A percentile compares a stretch with the other conserved stretches of the same genome.
These are phyloP conservation scores for Pomatostomus ruficeps DNA, from an alignment of 2,113 vertebrate genomes.

Conservation along the genomic window DNA sequence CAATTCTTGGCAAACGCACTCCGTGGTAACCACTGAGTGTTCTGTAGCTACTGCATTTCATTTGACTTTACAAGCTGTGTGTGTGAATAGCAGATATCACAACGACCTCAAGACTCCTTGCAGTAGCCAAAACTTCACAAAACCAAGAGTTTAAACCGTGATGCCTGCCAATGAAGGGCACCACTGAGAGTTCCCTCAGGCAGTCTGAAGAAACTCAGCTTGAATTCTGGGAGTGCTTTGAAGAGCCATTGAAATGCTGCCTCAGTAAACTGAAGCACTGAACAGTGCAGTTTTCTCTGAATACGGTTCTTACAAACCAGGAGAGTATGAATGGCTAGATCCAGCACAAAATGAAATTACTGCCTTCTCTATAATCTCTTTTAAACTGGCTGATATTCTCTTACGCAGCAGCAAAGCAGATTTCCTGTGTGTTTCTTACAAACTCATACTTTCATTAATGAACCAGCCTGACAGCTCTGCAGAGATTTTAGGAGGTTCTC, in stretches of 20 bases:
- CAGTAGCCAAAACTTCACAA: background rate
- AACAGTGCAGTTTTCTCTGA: background rate
- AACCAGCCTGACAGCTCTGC: background rate
- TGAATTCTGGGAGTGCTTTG: background rate
- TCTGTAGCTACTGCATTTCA: background rate
- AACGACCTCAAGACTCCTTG: background rate
- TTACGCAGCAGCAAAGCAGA: background rate
- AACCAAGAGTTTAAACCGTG: background rate
- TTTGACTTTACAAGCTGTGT: background rate
- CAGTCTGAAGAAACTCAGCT: background rate
- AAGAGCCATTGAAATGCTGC: background rate
- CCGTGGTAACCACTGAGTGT: background rate
- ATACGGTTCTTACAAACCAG: background rate
- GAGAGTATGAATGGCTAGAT: background rate
- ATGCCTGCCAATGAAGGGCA: background rate
- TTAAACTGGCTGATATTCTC: background rate
- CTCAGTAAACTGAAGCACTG: background rate
- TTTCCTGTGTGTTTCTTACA: background rate
- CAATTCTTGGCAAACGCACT: background rate
- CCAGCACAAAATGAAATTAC: background rate
- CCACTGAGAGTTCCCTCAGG: background rate
- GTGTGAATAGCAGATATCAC: background rate
- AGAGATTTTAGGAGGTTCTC: background rate
- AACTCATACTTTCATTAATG: background rate
- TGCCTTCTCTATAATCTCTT: background rate